Evolutionary conservation across 1,140 invertebrate genomes (phyloP).

Genomic region (Scylla paramamosain): DNA sequence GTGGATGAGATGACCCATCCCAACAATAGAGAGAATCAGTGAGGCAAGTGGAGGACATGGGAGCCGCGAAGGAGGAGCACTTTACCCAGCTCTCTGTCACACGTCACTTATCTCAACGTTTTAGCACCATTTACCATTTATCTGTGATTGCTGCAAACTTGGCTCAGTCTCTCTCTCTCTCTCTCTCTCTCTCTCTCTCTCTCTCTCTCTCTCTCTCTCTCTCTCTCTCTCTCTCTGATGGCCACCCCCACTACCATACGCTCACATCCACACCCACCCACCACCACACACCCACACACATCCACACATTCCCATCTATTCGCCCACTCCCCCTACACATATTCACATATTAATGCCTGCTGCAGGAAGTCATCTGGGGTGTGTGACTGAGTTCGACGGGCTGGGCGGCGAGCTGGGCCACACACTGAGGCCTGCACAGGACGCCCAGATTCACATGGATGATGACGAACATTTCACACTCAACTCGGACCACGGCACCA

Average conservation of each 20-base stretch:
- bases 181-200: constrained; percentile 3
- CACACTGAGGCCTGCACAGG: constrained; percentile 78
- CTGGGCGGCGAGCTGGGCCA: constrained; percentile 82
- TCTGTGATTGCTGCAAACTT: not conserved
- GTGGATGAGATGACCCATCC: not conserved
- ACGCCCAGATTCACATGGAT: constrained; percentile 82
- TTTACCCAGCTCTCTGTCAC: constrained; percentile 2
- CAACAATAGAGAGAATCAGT: not conserved
- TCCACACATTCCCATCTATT: not conserved
- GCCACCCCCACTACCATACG: not conserved
- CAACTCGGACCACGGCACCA: constrained; percentile 78
- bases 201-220: no score
- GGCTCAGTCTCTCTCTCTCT: not conserved
- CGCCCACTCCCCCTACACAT: not conserved
- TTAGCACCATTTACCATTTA: constrained; percentile 43
- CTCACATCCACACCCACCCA: not conserved
- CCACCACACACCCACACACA: not conserved
- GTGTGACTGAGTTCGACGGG: constrained; percentile 81
- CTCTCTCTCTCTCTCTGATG: not conserved
- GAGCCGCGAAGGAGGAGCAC: not conserved
- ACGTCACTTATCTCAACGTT: constrained; percentile 53
- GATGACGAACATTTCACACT: constrained; percentile 81
- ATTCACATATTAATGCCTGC: not conserved
- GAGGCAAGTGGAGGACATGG: not conserved
- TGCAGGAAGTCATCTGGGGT: constrained; percentile 81